Conservation (phyloP, 1,140 invertebrate genomes). For the Gonatopus flavifemur region DNA sequence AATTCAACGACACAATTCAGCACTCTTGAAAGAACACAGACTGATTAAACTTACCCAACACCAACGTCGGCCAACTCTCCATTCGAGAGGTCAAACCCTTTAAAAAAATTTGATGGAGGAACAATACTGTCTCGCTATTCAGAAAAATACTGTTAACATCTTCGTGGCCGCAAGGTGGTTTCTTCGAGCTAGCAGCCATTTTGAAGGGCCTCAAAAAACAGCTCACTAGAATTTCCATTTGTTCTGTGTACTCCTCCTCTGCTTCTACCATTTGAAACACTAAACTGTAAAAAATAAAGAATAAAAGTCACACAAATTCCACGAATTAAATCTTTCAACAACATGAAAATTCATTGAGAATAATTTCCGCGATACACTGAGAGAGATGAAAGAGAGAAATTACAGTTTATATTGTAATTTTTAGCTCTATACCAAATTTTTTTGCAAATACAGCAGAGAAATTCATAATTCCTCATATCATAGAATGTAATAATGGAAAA, state of each 20-base stretch:
- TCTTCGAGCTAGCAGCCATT: constrained; percentile 93
- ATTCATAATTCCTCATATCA: no score
- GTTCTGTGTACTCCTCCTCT: constrained; percentile 89
- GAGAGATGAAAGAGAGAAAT: no score
- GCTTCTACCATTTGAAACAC: constrained; percentile 92
- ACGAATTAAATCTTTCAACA: constrained; percentile 2
- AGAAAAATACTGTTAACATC: constrained; percentile 95
- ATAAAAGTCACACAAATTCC: neutral
- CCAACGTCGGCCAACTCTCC: constrained; percentile 90
- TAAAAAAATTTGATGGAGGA: constrained; percentile 93
- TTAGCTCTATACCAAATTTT: no score
- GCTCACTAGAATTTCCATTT: constrained; percentile 88
- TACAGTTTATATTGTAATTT: no score
- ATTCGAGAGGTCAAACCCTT: constrained; percentile 90
- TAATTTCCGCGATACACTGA: neutral
- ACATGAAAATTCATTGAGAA: constrained; percentile 5
- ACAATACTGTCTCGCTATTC: constrained; percentile 91
- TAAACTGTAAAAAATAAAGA: constrained; percentile 66
- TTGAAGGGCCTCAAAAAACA: constrained; percentile 90
- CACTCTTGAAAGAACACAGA: no score
- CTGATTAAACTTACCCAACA: constrained; percentile 68
- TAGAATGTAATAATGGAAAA: no score
- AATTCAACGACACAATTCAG: no score
- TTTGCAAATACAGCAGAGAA: no score
- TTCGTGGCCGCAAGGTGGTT: constrained; percentile 90